phyloP scores from a whole-genome alignment of 2,113 vertebrate species.

The Neofelis nebulosa region DNA sequence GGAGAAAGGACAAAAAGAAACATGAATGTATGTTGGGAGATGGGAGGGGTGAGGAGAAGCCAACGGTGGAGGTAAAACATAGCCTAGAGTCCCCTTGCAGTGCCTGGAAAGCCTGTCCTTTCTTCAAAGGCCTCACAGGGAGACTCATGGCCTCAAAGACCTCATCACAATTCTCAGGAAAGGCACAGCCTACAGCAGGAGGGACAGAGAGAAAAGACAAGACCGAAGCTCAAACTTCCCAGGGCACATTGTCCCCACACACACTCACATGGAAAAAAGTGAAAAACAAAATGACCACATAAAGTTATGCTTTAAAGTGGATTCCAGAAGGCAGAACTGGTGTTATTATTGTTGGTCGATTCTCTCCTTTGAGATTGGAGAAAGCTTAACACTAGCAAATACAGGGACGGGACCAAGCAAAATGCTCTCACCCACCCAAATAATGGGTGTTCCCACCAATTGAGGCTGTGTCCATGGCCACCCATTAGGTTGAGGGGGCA shows the following conservation, averaged over 20 bases:
- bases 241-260: slow-evolving; percentile 61
- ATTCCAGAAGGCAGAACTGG: slow-evolving; percentile 72
- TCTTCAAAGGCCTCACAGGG: slow-evolving; percentile 50
- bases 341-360: slow-evolving; percentile 42
- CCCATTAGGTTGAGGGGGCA: not conserved
- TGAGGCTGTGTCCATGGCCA: slow-evolving; percentile 44
- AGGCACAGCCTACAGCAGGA: not conserved
- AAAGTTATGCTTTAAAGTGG: slow-evolving; percentile 81
- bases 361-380: slow-evolving; percentile 73
- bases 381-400: slow-evolving; percentile 80
- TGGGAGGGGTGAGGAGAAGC: not conserved
- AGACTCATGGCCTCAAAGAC: slow-evolving; percentile 34
- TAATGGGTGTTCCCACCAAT: slow-evolving; percentile 75
- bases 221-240: slow-evolving; percentile 19
- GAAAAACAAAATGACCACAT: slow-evolving; percentile 66
- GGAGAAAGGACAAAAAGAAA: slow-evolving; percentile 34
- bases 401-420: not conserved
- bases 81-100: slow-evolving; percentile 1
- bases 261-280: slow-evolving; percentile 60
- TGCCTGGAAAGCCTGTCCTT: slow-evolving; percentile 1
- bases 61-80: not conserved
- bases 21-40: not conserved
- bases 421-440: slow-evolving; percentile 64
- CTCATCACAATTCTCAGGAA: slow-evolving; percentile 49
- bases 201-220: not conserved